Evolutionary conservation across 2,888 invertebrate genomes (phyloP), one percentile per base, ranked within the genome.

Genomic region (Calliphora vomitoria): DNA sequence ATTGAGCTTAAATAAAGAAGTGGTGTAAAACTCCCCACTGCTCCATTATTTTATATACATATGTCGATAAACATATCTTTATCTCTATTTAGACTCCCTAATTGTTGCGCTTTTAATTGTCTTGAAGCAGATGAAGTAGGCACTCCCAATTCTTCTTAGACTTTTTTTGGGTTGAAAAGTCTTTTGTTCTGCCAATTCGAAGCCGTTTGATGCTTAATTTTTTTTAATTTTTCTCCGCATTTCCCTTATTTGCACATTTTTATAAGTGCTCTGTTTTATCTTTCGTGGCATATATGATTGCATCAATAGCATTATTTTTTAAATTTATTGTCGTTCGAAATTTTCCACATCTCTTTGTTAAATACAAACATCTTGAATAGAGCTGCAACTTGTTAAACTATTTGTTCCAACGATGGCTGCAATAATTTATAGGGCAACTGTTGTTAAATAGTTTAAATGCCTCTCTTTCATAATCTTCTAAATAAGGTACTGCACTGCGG

Each of bases 91-190:
- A 74, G 15, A 15, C 31, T 35, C 6, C 60, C n/a, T 4, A 60
- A 20, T 25, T 58, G 31, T 13, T 74, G 60, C 6, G 18, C 8
- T 74, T 74, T 74, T 8, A 60, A 5, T 31, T 18, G 60, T 60
- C 74, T 58, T 11, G 74, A 15, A 0, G 74, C 60, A 18, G 1
- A 41, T 15, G 44, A 25, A 3, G 60, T 58, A 1, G 35, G 60
- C 4, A 25, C 60, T 74, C 0, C 60, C 71, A 6, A 55, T 13
- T 38, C n/a, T 31, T 47, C 41, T 71, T 31, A 72, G 18, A 15
- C 15, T 20, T 58, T 58, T 2, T 38, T 50, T n/a, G 41, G 58
- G 11, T 38, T 15, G 10, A 8, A 10, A 4, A 74, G 38, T 41
- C 31, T n/a, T 8, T 18, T 41, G 13, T 74, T 41, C 20, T 58